Evolutionary conservation across 1,140 invertebrate species (phyloP).

Genomic region (Helicoverpa zea): DNA sequence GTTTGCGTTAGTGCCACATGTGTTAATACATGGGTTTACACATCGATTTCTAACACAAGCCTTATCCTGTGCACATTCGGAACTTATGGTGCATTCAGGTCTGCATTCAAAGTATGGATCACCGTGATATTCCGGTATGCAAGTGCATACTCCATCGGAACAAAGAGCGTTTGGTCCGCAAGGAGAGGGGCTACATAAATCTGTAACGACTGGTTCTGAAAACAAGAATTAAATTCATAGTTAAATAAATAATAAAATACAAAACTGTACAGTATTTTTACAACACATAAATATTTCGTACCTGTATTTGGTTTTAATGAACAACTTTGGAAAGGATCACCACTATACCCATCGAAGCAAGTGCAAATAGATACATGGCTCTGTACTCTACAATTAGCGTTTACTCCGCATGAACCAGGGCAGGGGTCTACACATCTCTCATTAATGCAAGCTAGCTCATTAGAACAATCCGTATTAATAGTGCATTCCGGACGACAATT

Average conservation of each 20-base stretch:
- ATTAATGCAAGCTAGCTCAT: constrained; percentile 91
- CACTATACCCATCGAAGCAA: constrained; percentile 90
- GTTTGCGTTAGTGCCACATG: constrained; percentile 90
- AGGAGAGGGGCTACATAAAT: constrained; percentile 88
- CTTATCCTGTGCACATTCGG: constrained; percentile 90
- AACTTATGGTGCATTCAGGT: constrained; percentile 91
- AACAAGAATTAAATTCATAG: constrained; percentile 50
- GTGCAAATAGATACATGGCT: constrained; percentile 92
- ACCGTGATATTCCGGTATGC: constrained; percentile 91
- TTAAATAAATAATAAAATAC: background rate
- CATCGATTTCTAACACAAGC: constrained; percentile 92
- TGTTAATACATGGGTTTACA: constrained; percentile 90
- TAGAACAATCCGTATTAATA: constrained; percentile 91
- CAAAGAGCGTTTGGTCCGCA: constrained; percentile 93
- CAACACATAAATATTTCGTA: constrained; percentile 65
- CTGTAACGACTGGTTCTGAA: constrained; percentile 77
- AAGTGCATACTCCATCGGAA: constrained; percentile 92
- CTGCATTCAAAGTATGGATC: constrained; percentile 90
- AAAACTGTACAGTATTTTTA: constrained; percentile 1
- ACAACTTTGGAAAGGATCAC: constrained; percentile 90
- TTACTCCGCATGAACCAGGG: constrained; percentile 91
- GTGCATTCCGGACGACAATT: constrained; percentile 92
- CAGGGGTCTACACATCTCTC: constrained; percentile 93
- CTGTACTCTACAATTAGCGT: constrained; percentile 92
- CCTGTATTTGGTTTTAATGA: constrained; percentile 84